A percentile compares a stretch with the other conserved stretches of the same genome.
These are phyloP conservation scores for Romanogobio albipinnatus DNA, from an alignment of 2,113 vertebrate species.

Conservation along the genomic window DNA sequence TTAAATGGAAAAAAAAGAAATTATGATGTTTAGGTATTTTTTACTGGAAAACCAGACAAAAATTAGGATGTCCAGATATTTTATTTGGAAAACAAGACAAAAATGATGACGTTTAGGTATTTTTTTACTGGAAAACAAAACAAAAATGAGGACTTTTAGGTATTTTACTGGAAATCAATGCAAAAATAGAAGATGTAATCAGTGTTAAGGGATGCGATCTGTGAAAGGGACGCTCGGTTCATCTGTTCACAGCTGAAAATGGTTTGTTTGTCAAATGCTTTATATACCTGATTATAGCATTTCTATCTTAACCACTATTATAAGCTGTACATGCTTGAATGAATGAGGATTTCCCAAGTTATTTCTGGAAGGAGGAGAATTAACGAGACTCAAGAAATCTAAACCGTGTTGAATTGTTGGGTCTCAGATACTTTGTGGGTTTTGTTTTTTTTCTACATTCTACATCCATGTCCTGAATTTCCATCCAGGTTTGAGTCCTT, in stretches of 20 bases:
- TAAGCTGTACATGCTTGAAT: neutral
- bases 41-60: neutral
- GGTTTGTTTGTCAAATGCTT: neutral
- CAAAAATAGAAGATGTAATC: neutral
- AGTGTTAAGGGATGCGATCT: neutral
- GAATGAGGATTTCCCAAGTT: neutral
- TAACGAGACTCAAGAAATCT: neutral
- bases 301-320: neutral
- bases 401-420: neutral
- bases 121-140: too few species aligned
- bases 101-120: too few species aligned
- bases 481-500: neutral
- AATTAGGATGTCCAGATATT: too few species aligned
- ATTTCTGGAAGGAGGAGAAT: neutral
- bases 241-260: neutral
- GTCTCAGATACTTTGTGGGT: neutral
- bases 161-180: neutral
- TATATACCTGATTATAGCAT: neutral
- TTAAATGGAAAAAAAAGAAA: too few species aligned
- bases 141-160: neutral
- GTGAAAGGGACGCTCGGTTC: neutral
- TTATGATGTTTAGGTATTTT: neutral
- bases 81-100: too few species aligned
- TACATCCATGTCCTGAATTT: neutral
- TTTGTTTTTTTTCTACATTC: too few species aligned